A percentile compares a stretch with the other conserved stretches of the same genome.
Conservation (phyloP, 2,797 vertebrate species). For the Smutsia temminckii region DNA sequence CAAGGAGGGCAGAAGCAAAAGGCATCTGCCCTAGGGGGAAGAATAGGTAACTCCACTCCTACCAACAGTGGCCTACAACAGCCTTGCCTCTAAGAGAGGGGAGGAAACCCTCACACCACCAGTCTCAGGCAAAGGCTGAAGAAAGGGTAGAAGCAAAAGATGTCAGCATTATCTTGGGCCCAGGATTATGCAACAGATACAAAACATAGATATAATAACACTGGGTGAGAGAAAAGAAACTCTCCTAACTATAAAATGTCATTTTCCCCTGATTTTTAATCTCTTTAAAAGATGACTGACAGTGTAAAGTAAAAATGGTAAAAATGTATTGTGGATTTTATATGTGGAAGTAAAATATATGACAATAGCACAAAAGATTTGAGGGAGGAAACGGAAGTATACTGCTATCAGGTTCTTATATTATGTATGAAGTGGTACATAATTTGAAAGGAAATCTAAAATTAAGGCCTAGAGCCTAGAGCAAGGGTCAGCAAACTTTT, state of each 20-base stretch:
- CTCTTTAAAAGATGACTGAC: not conserved
- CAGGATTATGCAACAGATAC: not conserved
- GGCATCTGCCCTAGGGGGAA: not conserved
- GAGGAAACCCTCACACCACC: not conserved
- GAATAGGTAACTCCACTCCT: not conserved
- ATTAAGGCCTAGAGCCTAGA: not conserved
- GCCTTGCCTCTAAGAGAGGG: not conserved
- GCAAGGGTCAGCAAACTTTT: not conserved
- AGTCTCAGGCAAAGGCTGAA: not conserved
- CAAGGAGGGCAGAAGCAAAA: not conserved
- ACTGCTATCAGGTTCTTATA: not conserved
- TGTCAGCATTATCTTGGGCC: not conserved
- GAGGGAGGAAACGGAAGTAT: not conserved
- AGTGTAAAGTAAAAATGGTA: not conserved
- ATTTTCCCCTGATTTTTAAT: not conserved
- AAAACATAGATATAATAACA: not conserved
- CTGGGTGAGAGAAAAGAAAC: not conserved
- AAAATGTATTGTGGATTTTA: not conserved
- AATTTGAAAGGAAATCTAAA: not conserved
- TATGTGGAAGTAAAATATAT: not conserved
- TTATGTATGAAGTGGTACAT: not conserved
- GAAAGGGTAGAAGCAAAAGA: not conserved
- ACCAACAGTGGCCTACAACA: not conserved
- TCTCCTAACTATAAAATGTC: not conserved
- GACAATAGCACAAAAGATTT: not conserved